A percentile compares a stretch with the other conserved stretches of the same genome.
phyloP scores from a whole-genome alignment of 1,140 invertebrate genomes.

The Brevipalpus yothersi region DNA sequence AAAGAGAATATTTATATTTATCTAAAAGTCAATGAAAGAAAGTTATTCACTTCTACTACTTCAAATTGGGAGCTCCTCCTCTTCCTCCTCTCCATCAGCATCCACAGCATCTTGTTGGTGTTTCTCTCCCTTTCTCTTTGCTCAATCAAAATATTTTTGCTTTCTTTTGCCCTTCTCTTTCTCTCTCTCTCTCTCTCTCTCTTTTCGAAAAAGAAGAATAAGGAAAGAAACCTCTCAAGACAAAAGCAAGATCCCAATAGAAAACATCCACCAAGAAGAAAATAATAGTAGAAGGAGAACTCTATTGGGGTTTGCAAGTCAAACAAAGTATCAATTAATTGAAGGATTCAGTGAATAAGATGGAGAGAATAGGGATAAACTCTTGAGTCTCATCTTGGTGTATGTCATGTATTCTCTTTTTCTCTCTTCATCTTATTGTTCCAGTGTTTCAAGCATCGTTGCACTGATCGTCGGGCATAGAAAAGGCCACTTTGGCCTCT shows the following conservation, averaged over 20 bases:
- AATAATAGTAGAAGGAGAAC: slow-evolving; percentile 4
- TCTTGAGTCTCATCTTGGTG: no score
- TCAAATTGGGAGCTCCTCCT: background rate
- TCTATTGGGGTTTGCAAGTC: slow-evolving; percentile 6
- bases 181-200: no score
- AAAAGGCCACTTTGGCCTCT: background rate
- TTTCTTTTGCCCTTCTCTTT: no score
- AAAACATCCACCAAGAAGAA: no score
- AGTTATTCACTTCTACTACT: slow-evolving; percentile 3
- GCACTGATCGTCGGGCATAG: background rate
- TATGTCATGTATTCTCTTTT: no score
- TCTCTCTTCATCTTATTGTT: background rate
- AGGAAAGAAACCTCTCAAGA: no score
- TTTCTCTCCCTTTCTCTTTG: no score
- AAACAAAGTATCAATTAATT: slow-evolving; percentile 36
- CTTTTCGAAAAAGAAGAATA: no score
- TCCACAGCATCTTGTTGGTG: no score
- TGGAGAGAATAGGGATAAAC: slow-evolving; percentile 38
- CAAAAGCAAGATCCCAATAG: no score
- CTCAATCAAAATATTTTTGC: no score
- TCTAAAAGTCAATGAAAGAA: slow-evolving; percentile 42
- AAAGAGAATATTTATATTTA: slow-evolving; percentile 52
- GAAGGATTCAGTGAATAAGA: slow-evolving; percentile 51
- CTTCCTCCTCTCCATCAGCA: no score
- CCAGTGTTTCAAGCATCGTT: background rate